Evolutionary conservation across 2,888 invertebrate genomes (phyloP), one percentile per base, ranked within the genome.

Genomic region (Seira musarum): DNA sequence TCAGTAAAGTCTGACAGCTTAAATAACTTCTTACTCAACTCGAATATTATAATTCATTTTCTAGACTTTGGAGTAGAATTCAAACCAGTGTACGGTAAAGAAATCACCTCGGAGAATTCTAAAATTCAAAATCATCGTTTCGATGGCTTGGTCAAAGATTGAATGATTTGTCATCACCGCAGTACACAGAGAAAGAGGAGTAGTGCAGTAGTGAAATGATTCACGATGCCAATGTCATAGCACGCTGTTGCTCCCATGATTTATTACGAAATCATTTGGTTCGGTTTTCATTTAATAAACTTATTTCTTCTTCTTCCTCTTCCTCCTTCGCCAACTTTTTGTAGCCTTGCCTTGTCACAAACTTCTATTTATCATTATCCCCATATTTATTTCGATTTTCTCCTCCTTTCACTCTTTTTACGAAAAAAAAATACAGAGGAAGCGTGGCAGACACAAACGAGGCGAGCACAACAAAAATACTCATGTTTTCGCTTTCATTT

Each of bases 221-320:
- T 30, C 60, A 70, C 19, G 15, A 57, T 70, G 70, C 63, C 71
- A 71, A 46, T 30, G 30, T 30, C 30, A 30, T 30, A 46, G 17
- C 71, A 63, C 60, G 63, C 71, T 71, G 71, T 71, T 71, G 71
- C 63, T 13, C 22, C 63, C 57, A 71, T 71, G 71, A 71, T 71
- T 71, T 71, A 71, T 71, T 71, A 71, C 46, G 25, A 63, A 71
- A 2, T 40, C 30, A 30, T 30, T 30, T 30, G 30, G 30, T 30
- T 30, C 30, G 30, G 30, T 30, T 30, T 30, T 30, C 30, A 30
- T 30, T 30, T 30, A 30, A 19, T 17, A 40, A 19, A 61, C 30
- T 21, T 35, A 21, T 60, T 24, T 63, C 22, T 53, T 17, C 53
- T 57, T 53, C 15, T 25, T 53, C 53, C 19, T 64, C 15, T 35